Conservation (phyloP, 2,797 vertebrate genomes). For the Menidia menidia region DNA sequence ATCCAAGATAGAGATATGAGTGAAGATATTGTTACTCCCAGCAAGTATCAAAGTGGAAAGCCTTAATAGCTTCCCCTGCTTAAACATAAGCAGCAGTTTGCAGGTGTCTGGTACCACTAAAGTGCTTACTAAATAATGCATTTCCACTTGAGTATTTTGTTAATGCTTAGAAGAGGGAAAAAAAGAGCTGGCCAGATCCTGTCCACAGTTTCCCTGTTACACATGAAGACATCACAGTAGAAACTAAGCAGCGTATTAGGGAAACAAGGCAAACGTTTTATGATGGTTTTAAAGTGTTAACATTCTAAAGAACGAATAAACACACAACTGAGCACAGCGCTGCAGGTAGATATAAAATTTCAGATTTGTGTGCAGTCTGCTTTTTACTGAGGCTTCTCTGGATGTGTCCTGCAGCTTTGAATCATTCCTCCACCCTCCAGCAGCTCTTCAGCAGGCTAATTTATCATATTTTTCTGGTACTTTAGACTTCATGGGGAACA, state of each 20-base stretch:
- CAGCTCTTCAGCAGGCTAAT: too few species aligned
- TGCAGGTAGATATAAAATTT: too few species aligned
- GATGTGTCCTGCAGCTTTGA: too few species aligned
- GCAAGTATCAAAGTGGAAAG: constrained; percentile 11
- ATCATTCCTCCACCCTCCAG: too few species aligned
- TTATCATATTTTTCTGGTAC: too few species aligned
- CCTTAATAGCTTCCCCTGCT: constrained; percentile 8
- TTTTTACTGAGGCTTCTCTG: too few species aligned
- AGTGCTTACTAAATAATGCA: constrained; percentile 23
- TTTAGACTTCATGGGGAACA: too few species aligned
- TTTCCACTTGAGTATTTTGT: constrained; percentile 18
- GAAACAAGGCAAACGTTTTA: neutral
- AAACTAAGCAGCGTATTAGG: neutral
- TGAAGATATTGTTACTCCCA: constrained; percentile 13
- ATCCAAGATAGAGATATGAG: constrained; percentile 1
- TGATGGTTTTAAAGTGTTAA: neutral
- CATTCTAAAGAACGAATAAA: neutral
- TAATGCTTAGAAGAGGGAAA: constrained; percentile 1
- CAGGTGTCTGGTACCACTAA: constrained; percentile 2
- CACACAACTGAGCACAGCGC: neutral
- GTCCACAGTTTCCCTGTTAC: neutral
- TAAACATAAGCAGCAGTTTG: constrained; percentile 16
- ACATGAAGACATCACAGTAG: neutral
- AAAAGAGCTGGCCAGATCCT: constrained; percentile 2
- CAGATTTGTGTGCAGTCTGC: too few species aligned